Conservation (phyloP, 2,797 vertebrate species). For the Prionace glauca region DNA sequence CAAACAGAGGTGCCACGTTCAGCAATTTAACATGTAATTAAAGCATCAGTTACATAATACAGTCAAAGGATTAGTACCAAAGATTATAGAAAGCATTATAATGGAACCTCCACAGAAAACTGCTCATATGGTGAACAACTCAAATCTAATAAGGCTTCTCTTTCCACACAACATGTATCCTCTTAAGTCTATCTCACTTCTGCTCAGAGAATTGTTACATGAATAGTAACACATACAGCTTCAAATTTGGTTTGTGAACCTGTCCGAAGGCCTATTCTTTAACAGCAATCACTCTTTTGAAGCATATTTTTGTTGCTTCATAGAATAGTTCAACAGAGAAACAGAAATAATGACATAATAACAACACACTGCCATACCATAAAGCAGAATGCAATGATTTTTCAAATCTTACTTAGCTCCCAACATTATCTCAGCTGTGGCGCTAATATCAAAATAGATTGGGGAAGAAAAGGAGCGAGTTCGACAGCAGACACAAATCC, state of each 20-base stretch:
- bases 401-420: neutral
- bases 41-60: neutral
- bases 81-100: neutral
- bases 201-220: neutral
- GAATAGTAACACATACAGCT: neutral
- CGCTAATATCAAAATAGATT: neutral
- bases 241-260: neutral
- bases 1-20: too few relatives aligned
- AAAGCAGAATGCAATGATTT: neutral
- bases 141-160: neutral
- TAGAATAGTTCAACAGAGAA: neutral
- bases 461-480: neutral
- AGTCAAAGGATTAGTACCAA: neutral
- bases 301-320: neutral
- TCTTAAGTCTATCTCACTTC: neutral
- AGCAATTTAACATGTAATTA: neutral
- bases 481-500: neutral
- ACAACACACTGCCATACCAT: neutral
- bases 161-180: neutral
- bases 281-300: neutral
- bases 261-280: neutral
- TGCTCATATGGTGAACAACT: neutral
- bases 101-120: neutral
- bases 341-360: neutral
- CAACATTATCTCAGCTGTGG: neutral